Evolutionary conservation across 1,140 invertebrate genomes (phyloP).

Genomic region (Campoletis sonorensis): DNA sequence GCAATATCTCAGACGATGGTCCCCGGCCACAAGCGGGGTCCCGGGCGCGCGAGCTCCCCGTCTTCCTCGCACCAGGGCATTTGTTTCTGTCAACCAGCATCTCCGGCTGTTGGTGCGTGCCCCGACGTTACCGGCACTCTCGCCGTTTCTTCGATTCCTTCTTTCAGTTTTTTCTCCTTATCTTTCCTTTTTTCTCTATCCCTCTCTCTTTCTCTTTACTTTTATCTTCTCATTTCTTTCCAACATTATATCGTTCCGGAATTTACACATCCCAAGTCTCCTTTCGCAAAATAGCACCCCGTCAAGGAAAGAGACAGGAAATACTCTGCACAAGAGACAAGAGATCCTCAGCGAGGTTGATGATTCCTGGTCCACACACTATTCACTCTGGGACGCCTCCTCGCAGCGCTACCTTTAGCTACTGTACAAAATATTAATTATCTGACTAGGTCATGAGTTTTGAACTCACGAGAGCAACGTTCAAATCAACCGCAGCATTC

Average conservation of each 20-base stretch:
- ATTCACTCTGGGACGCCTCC: background rate
- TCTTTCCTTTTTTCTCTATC: constrained; percentile 56
- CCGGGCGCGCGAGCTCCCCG: constrained; percentile 72
- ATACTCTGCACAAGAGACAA: background rate
- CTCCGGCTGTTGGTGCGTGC: constrained; percentile 49
- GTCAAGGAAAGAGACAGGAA: background rate
- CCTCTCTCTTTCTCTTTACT: constrained; percentile 23
- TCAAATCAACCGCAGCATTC: background rate
- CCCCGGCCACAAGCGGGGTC: constrained; percentile 67
- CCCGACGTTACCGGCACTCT: constrained; percentile 42
- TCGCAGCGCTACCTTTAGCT: constrained; percentile 25
- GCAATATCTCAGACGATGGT: constrained; percentile 72
- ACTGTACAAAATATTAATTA: constrained; percentile 37
- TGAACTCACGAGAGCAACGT: background rate
- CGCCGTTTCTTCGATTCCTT: constrained; percentile 23
- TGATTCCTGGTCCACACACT: background rate
- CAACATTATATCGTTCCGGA: background rate
- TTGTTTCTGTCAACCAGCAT: constrained; percentile 73
- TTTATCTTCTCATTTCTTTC: background rate
- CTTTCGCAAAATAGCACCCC: constrained; percentile 14
- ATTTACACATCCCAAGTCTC: background rate
- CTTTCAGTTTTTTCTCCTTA: constrained; percentile 51
- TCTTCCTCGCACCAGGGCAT: constrained; percentile 72
- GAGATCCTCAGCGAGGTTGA: constrained; percentile 19
- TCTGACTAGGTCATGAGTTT: background rate